These are phyloP conservation scores for Philonicus albiceps DNA, from an alignment of 2,888 invertebrate genomes.

Conservation along the genomic window DNA sequence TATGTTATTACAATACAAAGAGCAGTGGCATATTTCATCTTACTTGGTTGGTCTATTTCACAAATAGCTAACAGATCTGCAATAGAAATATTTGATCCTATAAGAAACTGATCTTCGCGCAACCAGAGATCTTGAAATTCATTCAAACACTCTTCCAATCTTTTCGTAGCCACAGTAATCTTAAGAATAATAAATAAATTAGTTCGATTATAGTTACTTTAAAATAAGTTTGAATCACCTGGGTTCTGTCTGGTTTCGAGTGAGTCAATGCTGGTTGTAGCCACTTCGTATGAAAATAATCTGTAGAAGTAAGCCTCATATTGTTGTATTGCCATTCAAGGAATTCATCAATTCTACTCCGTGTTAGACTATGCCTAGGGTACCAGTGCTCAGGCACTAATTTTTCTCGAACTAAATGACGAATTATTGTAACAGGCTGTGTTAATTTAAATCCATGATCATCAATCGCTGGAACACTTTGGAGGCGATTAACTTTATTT, in stretches of 20 bases:
- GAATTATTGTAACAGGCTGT: conserved; percentile 74
- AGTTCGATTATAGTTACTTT: neutral
- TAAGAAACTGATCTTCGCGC: conserved; percentile 64
- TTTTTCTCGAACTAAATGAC: conserved; percentile 70
- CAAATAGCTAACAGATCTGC: conserved; percentile 80
- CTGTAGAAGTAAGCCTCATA: conserved; percentile 67
- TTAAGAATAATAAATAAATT: conserved; percentile 44
- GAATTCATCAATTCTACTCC: conserved; percentile 74
- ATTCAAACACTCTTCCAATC: conserved; percentile 68
- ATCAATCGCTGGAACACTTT: conserved; percentile 72
- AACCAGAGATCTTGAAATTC: conserved; percentile 68
- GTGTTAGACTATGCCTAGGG: conserved; percentile 68
- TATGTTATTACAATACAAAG: conserved; percentile 14
- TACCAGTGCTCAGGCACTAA: conserved; percentile 72
- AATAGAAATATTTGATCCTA: conserved; percentile 70
- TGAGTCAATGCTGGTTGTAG: conserved; percentile 66
- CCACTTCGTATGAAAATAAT: conserved; percentile 68
- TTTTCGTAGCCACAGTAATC: conserved; percentile 56
- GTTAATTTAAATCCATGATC: conserved; percentile 73
- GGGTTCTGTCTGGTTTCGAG: conserved; percentile 61
- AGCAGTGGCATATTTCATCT: conserved; percentile 52
- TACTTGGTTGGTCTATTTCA: conserved; percentile 81
- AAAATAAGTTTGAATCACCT: conserved; percentile 53
- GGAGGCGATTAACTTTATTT: conserved; percentile 68
- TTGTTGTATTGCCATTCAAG: conserved; percentile 78